Evolutionary conservation across 2,113 vertebrate species (phyloP).

Genomic region (Cavia aperea): DNA sequence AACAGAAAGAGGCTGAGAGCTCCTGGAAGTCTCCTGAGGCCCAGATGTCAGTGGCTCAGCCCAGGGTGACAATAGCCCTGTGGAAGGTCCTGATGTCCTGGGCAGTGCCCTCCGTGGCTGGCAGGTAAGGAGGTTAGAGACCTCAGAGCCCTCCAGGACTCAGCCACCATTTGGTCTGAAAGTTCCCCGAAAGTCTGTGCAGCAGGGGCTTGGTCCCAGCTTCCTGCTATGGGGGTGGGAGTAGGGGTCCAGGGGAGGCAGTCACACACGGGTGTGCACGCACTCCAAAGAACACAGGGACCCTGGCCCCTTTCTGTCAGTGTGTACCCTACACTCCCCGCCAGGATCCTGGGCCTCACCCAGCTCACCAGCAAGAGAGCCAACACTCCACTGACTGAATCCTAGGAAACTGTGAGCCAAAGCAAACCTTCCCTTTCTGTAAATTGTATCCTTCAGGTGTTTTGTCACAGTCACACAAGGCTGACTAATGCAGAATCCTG

Average conservation of each 20-base stretch:
- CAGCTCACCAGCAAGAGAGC: not conserved
- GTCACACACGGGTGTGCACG: fast-evolving
- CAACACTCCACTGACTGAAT: not conserved
- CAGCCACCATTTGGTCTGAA: not conserved
- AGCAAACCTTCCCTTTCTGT: not conserved
- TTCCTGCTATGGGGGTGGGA: not conserved
- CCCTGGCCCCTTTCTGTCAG: not conserved
- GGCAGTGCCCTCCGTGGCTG: not conserved
- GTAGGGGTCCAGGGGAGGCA: no score
- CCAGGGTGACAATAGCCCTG: not conserved
- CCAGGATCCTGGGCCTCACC: not conserved
- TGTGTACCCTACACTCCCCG: no score
- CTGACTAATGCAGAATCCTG: not conserved
- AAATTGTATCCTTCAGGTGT: not conserved
- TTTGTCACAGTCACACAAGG: not conserved
- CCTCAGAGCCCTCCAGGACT: fast-evolving
- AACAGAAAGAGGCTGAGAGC: no score
- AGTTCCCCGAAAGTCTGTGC: not conserved
- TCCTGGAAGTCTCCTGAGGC: not conserved
- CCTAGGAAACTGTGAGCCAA: not conserved
- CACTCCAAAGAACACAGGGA: not conserved
- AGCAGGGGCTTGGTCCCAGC: not conserved
- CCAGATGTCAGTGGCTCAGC: not conserved
- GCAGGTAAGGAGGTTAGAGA: not conserved
- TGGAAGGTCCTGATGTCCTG: not conserved